Percentiles rank a stretch among this genome's conserved stretches.
Evolutionary conservation across 2,888 invertebrate species (phyloP).

Genomic region (Drosophila phalerata): DNA sequence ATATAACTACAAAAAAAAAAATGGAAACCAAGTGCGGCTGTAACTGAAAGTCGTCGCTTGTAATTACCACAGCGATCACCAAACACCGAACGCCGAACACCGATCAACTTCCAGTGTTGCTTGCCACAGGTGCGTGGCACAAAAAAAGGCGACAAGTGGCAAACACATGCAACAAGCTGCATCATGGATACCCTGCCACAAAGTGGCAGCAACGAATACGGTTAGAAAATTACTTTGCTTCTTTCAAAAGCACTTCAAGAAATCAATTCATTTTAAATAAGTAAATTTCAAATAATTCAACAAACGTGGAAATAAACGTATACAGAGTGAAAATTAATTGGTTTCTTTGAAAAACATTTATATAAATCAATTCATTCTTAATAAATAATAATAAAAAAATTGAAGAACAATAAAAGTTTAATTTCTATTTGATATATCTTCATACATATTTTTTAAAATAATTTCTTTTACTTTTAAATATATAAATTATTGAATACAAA

Average conservation of each 20-base stretch:
- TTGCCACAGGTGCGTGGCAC: constrained; percentile 60
- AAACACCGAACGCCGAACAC: constrained; percentile 25
- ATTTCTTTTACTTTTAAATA: too few relatives aligned
- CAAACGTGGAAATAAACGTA: too few relatives aligned
- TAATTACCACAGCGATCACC: constrained; percentile 56
- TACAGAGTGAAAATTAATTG: too few relatives aligned
- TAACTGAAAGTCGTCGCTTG: constrained; percentile 51
- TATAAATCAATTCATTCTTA: too few relatives aligned
- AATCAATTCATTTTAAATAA: not conserved
- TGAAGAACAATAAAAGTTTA: too few relatives aligned
- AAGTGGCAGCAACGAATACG: constrained; percentile 1
- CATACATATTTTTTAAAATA: too few relatives aligned
- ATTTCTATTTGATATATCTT: too few relatives aligned
- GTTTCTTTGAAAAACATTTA: too few relatives aligned
- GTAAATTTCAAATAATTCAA: too few relatives aligned
- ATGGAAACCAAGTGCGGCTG: constrained; percentile 22
- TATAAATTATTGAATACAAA: too few relatives aligned
- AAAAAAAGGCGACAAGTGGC: constrained; percentile 46
- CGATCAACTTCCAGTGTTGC: constrained; percentile 46
- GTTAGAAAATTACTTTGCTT: not conserved
- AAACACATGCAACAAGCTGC: constrained; percentile 6
- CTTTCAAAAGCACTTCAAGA: not conserved
- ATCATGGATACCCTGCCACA: constrained; percentile 34
- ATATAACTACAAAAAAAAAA: not conserved
- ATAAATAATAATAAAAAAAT: too few relatives aligned